These are phyloP conservation scores for Antitype chi DNA, from an alignment of 2,888 invertebrate genomes.

Conservation along the genomic window DNA sequence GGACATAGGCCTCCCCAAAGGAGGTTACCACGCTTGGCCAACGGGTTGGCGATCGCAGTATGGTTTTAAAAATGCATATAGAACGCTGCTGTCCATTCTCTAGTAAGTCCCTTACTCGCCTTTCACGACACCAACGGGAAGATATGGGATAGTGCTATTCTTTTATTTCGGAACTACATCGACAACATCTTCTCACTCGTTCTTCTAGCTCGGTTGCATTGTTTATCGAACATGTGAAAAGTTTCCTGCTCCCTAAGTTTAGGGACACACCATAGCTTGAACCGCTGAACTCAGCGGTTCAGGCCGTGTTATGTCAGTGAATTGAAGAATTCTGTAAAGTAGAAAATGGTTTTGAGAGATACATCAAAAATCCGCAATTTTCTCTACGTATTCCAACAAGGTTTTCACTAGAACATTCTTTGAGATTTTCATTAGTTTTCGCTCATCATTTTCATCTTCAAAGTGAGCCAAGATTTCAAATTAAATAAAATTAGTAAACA, in stretches of 20 bases:
- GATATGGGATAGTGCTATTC: too few species aligned
- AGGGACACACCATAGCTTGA: too few species aligned
- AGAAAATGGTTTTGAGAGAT: neutral
- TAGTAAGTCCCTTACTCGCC: too few species aligned
- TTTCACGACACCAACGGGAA: too few species aligned
- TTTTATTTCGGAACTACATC: too few species aligned
- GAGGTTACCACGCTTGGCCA: too few species aligned
- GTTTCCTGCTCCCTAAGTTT: neutral
- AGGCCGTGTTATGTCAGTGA: neutral
- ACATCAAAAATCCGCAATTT: neutral
- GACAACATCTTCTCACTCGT: too few species aligned
- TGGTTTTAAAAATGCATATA: too few species aligned
- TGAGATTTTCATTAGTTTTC: constrained; percentile 19
- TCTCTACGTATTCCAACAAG: neutral
- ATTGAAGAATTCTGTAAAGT: neutral
- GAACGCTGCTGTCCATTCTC: too few species aligned
- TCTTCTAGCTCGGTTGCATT: neutral
- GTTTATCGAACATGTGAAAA: neutral
- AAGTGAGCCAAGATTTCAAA: constrained; percentile 16
- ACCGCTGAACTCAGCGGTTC: too few species aligned
- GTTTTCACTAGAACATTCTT: neutral
- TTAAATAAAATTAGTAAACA: constrained; percentile 23
- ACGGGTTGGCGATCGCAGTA: too few species aligned
- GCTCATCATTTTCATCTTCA: constrained; percentile 26
- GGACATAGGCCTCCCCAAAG: too few species aligned